phyloP scores from a whole-genome alignment of 2,113 vertebrate species.

The Eubucco bourcierii region DNA sequence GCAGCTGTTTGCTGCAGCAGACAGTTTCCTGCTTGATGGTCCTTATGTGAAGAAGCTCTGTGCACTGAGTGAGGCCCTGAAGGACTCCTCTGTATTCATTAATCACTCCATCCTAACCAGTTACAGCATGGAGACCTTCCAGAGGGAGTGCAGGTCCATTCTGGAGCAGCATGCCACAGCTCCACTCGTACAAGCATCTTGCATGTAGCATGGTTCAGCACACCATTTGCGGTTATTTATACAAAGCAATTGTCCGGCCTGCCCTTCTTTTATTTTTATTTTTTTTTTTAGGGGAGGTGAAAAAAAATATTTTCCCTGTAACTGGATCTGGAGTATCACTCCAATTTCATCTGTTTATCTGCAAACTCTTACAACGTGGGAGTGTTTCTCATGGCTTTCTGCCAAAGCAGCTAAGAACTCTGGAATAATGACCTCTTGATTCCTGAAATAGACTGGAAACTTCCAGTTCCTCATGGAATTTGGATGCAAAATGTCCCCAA shows the following conservation, averaged over 20 bases:
- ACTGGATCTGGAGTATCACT: background rate
- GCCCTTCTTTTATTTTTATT: fast-evolving
- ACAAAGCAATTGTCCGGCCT: background rate
- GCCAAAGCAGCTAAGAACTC: slow-evolving; percentile 3
- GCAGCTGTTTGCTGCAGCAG: slow-evolving; percentile 81
- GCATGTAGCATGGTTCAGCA: background rate
- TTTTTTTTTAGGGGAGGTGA: background rate
- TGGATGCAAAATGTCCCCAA: background rate
- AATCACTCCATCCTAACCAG: slow-evolving; percentile 71
- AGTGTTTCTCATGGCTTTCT: background rate
- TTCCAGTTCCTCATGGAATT: background rate
- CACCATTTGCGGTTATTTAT: background rate
- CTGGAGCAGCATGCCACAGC: slow-evolving; percentile 22
- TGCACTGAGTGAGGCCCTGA: slow-evolving; percentile 81
- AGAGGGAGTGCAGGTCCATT: slow-evolving; percentile 79
- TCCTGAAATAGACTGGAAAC: background rate
- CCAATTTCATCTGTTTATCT: slow-evolving; percentile 17
- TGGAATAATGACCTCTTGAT: background rate
- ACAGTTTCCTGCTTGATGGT: slow-evolving; percentile 78
- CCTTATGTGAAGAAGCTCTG: slow-evolving; percentile 87
- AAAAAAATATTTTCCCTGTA: background rate
- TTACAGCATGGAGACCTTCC: slow-evolving; percentile 72
- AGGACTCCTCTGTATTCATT: slow-evolving; percentile 79
- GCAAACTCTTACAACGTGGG: background rate
- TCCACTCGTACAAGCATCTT: background rate